Base-by-base conservation (phyloP, 1,140 invertebrate species). In the Drosophila yakuba region DNA sequence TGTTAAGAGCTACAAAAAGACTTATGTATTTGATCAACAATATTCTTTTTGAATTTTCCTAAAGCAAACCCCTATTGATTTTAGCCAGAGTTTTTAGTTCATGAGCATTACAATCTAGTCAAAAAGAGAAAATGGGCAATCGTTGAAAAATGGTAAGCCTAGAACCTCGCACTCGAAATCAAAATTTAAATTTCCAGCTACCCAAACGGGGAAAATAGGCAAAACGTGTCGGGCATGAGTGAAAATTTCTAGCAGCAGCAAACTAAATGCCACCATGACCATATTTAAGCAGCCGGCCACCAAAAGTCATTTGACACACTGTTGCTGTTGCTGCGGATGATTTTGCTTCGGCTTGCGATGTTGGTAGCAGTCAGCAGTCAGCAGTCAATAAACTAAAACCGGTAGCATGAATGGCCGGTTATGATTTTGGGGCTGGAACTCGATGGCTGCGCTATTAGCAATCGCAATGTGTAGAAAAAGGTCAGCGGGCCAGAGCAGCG, bases 331-430 rank as follows among this genome's bases (percentile, higher is more conserved):
- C 41, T 51, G 38, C 48, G 66, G 63, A 35, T 25, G 47, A 20
- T 45, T 17, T 17, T 17, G 17, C 17, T 17, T 17, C 17, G 17
- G 17, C 32, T 52, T 72, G 60, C 56, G 66, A 50, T 68, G 38
- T 50, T 39, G 57, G 36, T 56, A 55, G 25, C n/a, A n/a, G 15
- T 17, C 25, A 55, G 25, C n/a, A n/a, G 15, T 17, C 25, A 17
- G 68, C 58, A 83, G 79, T 88, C 86, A 83, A 86, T 89, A 88
- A 89, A 88, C 79, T 72, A 73, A 86, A 88, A 88, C 83, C 84
- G 83, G 83, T 88, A 88, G 84, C 84, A 83, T 54, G 58, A 74
- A 80, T 89, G 76, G 84, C 76, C 84, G 83, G 79, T 77, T 79
- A 66, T 47, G 51, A 71, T 64, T 51, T 64, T 41, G 61, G 23